Evolutionary conservation across 2,113 vertebrate genomes (phyloP), one percentile per base, ranked within the genome.

Genomic region (Oryzias woworae): DNA sequence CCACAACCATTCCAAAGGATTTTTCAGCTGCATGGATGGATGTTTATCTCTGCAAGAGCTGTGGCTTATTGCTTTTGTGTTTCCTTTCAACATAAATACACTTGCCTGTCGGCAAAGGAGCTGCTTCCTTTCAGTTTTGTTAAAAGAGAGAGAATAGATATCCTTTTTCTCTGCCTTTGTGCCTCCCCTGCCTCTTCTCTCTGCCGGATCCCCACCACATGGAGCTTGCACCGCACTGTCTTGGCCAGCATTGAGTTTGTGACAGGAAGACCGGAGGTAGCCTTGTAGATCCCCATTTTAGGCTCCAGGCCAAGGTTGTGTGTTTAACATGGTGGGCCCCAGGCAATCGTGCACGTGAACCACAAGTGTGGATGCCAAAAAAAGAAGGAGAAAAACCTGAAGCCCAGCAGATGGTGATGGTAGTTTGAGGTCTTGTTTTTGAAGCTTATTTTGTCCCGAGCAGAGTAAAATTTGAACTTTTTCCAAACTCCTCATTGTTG

Each of bases 271-370:
- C 84, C 81, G 77, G 86, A 85, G 88, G 82, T 81, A 82, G 83
- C 69, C 83, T 78, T 78, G 73, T 71, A 85, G 85, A 88, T 89
- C 87, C 88, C 84, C 67, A 51, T 82, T 86, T 87, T 59, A 74
- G 89, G 90, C 88, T 73, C 10, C 4, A 8, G 77, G 83, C 89
- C 88, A 92, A 71, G 69, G 56, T 75, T 58, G 76, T 73, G 81
- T 85, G 85, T 84, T 77, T 59, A 69, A 78, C 83, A 85, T 7
- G 71, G 75, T 81, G 72, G 75, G 62, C 68, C 80, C 66, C 69
- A 31, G 81, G 77, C 78, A 73, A 74, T 61, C 58, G 8, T 44
- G 69, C 62, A 62, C 77, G 66, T 52, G 42, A 66, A 58, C 20
- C n/a, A 77, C 73, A 68, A 77, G 73, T 68, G 70, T 69, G 58